Percentiles rank a stretch among this genome's conserved stretches.
These are phyloP conservation scores for Asbolus verrucosus DNA, from an alignment of 1,140 invertebrate species.

Conservation along the genomic window DNA sequence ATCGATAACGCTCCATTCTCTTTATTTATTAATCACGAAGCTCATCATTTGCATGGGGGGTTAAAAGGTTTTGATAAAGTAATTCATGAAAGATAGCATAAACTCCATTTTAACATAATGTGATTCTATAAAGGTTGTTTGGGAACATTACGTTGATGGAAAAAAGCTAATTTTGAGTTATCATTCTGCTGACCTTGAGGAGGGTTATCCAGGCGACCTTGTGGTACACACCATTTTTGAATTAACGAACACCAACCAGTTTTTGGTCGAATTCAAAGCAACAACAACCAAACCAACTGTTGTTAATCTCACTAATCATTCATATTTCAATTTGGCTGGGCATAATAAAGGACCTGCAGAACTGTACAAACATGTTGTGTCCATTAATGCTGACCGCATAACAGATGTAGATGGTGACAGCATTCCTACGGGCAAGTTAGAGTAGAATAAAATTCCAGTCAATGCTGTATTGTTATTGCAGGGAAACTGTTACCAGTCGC, in stretches of 20 bases:
- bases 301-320: constrained; percentile 93
- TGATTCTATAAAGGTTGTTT: constrained; percentile 50
- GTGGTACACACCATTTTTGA: constrained; percentile 77
- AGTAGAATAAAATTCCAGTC: neutral
- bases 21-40: constrained; percentile 78
- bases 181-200: constrained; percentile 77
- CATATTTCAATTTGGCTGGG: constrained; percentile 94
- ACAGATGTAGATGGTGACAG: constrained; percentile 79
- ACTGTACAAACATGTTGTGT: constrained; percentile 80
- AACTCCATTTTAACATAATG: neutral
- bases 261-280: constrained; percentile 80
- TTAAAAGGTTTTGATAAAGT: constrained; percentile 88
- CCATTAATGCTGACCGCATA: constrained; percentile 81
- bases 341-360: constrained; percentile 72
- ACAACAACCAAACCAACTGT: constrained; percentile 82
- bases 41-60: constrained; percentile 89
- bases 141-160: constrained; percentile 61
- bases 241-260: constrained; percentile 77
- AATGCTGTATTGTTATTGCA: constrained; percentile 40
- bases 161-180: constrained; percentile 64
- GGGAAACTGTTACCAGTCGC: constrained; percentile 57
- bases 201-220: constrained; percentile 88
- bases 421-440: constrained; percentile 81
- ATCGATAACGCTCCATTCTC: constrained; percentile 77
- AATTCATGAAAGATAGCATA: neutral